phyloP scores from a whole-genome alignment of 1,140 invertebrate species.

The Hermatobates lingyangjiaoensis region DNA sequence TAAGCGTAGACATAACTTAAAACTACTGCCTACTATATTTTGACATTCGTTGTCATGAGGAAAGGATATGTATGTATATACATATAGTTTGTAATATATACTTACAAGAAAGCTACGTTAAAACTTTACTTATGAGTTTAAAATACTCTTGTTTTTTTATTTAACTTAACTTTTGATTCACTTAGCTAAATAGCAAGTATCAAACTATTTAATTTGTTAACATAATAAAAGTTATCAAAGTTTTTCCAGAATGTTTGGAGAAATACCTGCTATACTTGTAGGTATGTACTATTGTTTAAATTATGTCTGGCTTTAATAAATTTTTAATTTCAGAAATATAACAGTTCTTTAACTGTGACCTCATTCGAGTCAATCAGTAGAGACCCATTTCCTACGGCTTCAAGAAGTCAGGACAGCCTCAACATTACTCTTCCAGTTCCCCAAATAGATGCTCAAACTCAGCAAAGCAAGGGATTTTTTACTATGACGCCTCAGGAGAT shows the following conservation, averaged over 20 bases:
- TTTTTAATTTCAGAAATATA: conserved; percentile 6
- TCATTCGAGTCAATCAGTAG: conserved; percentile 13
- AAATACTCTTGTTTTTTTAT: too few relatives aligned
- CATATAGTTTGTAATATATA: too few relatives aligned
- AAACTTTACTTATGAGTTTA: too few relatives aligned
- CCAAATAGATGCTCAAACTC: not conserved
- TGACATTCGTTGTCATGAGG: too few relatives aligned
- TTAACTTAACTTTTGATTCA: not conserved
- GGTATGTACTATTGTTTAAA: not conserved
- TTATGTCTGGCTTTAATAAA: not conserved
- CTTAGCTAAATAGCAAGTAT: not conserved
- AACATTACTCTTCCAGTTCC: conserved; percentile 5
- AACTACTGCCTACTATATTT: too few relatives aligned
- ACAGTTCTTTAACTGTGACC: conserved; percentile 12
- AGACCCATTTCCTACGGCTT: conserved; percentile 10
- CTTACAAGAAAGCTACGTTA: too few relatives aligned
- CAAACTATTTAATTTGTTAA: not conserved
- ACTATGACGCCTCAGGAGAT: conserved; percentile 73
- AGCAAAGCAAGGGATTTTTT: conserved; percentile 38
- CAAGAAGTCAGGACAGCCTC: not conserved
- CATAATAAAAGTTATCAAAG: not conserved
- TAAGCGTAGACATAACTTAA: too few relatives aligned
- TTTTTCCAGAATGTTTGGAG: not conserved
- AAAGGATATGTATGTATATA: too few relatives aligned
- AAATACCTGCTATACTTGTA: not conserved